These are phyloP conservation scores for Eristalis pertinax DNA, from an alignment of 2,888 invertebrate species.

Conservation along the genomic window DNA sequence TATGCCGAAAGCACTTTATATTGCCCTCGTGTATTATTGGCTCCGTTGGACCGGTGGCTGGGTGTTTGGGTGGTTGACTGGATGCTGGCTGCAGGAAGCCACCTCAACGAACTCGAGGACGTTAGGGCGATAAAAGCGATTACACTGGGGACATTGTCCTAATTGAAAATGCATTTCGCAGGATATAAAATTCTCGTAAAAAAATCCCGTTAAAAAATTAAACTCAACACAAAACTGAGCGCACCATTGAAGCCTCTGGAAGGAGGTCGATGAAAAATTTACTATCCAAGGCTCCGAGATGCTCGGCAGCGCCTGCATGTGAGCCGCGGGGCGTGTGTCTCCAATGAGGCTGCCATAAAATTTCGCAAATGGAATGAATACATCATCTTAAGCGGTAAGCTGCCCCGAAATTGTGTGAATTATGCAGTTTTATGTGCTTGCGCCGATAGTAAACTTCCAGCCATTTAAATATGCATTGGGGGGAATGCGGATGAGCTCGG, in stretches of 20 bases:
- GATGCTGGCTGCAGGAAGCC: neutral
- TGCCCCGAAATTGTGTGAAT: slow-evolving; percentile 13
- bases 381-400: slow-evolving; percentile 37
- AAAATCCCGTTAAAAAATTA: slow-evolving; percentile 41
- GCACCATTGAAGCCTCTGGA: neutral
- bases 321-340: neutral
- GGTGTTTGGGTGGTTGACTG: neutral
- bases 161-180: slow-evolving; percentile 71
- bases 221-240: slow-evolving; percentile 25
- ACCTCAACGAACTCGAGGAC: slow-evolving; percentile 57
- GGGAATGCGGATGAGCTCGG: neutral
- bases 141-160: slow-evolving; percentile 63
- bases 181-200: slow-evolving; percentile 65
- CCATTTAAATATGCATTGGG: neutral
- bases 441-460: neutral
- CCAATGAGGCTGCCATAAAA: slow-evolving; percentile 45
- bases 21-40: neutral
- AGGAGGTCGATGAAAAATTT: slow-evolving; percentile 28
- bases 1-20: neutral
- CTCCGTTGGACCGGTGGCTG: neutral
- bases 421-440: slow-evolving; percentile 20
- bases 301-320: neutral
- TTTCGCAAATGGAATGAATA: slow-evolving; percentile 34
- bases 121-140: slow-evolving; percentile 63
- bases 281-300: slow-evolving; percentile 1